A percentile compares a stretch with the other conserved stretches of the same genome.
Conservation (phyloP, 2,797 vertebrate species). For the Muscicapa striata region DNA sequence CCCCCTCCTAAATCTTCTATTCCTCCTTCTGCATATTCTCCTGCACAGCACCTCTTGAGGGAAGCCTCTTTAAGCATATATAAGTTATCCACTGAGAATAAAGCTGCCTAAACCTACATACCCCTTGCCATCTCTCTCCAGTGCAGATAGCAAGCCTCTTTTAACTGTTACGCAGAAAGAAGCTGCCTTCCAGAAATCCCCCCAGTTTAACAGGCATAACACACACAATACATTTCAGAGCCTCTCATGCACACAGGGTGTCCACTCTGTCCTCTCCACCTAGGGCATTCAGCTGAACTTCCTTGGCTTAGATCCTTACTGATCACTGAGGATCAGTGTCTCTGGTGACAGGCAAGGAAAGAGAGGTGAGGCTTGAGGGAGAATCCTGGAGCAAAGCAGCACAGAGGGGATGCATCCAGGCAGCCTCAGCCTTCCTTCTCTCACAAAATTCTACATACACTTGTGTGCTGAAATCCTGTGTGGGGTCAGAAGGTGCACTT, state of each 20-base stretch:
- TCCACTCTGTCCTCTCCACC: background rate
- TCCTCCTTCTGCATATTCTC: background rate
- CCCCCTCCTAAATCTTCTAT: background rate
- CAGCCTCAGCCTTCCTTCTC: background rate
- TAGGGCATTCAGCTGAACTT: background rate
- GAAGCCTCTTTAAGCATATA: background rate
- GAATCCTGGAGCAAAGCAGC: background rate
- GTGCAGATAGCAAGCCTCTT: background rate
- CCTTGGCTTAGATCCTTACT: background rate
- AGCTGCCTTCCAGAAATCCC: background rate
- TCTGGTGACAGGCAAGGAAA: background rate
- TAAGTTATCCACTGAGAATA: background rate
- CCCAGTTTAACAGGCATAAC: background rate
- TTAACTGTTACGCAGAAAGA: background rate
- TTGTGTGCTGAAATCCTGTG: slow-evolving; percentile 98
- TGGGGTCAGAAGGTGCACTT: slow-evolving; percentile 91
- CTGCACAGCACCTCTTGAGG: background rate
- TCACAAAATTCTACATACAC: slow-evolving; percentile 82
- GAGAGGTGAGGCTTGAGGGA: background rate
- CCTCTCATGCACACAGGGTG: background rate
- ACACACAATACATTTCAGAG: background rate
- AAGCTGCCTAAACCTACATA: background rate
- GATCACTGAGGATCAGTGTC: background rate
- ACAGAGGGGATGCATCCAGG: background rate
- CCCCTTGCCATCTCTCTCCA: background rate